Percentiles rank a stretch among this genome's conserved stretches.
phyloP scores from a whole-genome alignment of 2,113 vertebrate species.

The Callionymus lyra region DNA sequence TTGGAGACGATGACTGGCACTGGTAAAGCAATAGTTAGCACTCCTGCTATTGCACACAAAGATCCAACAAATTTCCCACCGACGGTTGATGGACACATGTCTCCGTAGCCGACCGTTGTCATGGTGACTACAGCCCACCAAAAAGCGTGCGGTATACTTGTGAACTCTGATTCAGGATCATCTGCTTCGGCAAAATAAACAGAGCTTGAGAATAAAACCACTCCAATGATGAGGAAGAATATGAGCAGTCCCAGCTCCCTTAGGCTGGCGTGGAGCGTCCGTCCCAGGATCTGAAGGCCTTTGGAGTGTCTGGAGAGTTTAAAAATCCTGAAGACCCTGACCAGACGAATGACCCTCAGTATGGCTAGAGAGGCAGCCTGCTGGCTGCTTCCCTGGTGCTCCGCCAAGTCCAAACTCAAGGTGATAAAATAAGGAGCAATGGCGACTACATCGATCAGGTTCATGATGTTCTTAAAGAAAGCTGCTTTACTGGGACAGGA shows the following conservation, averaged over 20 bases:
- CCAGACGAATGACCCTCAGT: conserved; percentile 84
- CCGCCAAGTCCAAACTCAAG: conserved; percentile 76
- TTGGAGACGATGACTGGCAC: conserved; percentile 76
- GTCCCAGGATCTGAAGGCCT: conserved; percentile 89
- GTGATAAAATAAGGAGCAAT: conserved; percentile 90
- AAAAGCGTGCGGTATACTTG: conserved; percentile 89
- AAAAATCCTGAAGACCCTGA: conserved; percentile 90
- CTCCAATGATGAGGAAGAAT: conserved; percentile 89
- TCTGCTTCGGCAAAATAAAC: conserved; percentile 92
- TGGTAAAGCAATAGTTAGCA: conserved; percentile 85
- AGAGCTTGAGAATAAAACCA: conserved; percentile 90
- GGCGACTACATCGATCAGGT: conserved; percentile 83
- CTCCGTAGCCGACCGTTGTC: conserved; percentile 94
- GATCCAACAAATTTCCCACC: conserved; percentile 93
- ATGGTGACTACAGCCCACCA: conserved; percentile 98
- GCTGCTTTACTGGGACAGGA: conserved; percentile 82
- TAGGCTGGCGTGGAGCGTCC: conserved; percentile 85
- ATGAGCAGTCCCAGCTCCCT: conserved; percentile 86
- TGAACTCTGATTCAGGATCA: conserved; percentile 75
- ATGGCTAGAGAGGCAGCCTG: conserved; percentile 87
- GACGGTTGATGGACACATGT: conserved; percentile 89
- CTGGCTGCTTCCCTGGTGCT: conserved; percentile 78
- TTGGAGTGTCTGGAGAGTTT: conserved; percentile 93
- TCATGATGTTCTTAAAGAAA: conserved; percentile 90
- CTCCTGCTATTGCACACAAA: conserved; percentile 87